Evolutionary conservation across 2,888 invertebrate genomes (phyloP).

Genomic region (Agrochola macilenta): DNA sequence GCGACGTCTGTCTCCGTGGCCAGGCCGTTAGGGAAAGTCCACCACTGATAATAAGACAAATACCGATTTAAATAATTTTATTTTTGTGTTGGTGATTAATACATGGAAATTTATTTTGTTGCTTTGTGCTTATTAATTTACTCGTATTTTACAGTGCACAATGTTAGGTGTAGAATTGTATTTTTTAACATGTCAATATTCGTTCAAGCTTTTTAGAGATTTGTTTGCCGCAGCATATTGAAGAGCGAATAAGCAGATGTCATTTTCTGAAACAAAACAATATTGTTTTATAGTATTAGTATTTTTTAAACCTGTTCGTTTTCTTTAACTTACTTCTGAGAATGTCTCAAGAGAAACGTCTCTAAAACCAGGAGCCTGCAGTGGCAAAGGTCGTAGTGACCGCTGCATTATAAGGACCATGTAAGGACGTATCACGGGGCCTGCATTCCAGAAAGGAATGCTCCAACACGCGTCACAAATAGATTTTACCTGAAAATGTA

Average conservation of each 20-base stretch:
- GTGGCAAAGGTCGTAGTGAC: slow-evolving; percentile 75
- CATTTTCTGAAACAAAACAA: slow-evolving; percentile 18
- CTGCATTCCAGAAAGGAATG: slow-evolving; percentile 80
- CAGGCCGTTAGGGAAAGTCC: too few relatives aligned
- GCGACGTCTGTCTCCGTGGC: too few relatives aligned
- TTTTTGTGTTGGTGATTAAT: neutral
- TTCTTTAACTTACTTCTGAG: slow-evolving; percentile 74
- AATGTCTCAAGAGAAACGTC: slow-evolving; percentile 82
- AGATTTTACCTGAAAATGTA: slow-evolving; percentile 71
- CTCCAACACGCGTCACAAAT: slow-evolving; percentile 79
- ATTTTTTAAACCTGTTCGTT: neutral
- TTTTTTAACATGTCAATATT: neutral
- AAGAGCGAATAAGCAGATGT: slow-evolving; percentile 5
- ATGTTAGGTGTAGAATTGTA: neutral
- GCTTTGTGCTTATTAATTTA: neutral
- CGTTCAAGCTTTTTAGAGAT: neutral
- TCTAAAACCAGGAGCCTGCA: slow-evolving; percentile 78
- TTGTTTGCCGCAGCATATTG: slow-evolving; percentile 19
- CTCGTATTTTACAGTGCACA: neutral
- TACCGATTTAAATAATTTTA: neutral
- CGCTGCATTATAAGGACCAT: slow-evolving; percentile 82
- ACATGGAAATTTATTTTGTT: neutral
- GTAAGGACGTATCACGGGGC: slow-evolving; percentile 77
- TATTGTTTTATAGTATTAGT: too few relatives aligned
- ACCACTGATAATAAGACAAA: slow-evolving; percentile 1